Conservation (phyloP, 1,140 invertebrate species). For the Philotrypesis tridentata region DNA sequence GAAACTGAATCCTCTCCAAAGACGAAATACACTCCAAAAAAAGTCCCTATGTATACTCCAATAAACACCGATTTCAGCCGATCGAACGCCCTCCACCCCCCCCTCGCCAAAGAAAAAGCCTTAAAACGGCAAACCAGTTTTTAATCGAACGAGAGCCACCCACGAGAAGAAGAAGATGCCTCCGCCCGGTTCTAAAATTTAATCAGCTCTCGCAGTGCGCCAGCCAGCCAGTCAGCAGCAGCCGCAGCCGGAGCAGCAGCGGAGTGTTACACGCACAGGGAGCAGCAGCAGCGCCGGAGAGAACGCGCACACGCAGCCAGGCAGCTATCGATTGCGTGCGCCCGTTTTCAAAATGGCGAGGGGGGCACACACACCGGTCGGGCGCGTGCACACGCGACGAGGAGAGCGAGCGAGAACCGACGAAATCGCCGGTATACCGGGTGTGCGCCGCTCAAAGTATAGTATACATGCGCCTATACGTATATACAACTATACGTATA, state of each 20-base stretch:
- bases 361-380: constrained; percentile 47
- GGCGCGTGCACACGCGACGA: constrained; percentile 12
- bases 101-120: no score
- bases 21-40: no score
- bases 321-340: constrained; percentile 65
- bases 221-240: constrained; percentile 20
- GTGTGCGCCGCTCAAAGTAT: neutral
- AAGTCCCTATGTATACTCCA: no score
- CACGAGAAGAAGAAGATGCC: neutral
- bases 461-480: no score
- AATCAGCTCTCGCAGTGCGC: neutral
- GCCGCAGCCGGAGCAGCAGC: constrained; percentile 18
- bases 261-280: neutral
- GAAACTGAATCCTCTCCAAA: no score
- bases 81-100: neutral
- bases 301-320: constrained; percentile 34
- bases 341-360: constrained; percentile 71
- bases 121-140: neutral
- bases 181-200: neutral
- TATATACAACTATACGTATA: no score
- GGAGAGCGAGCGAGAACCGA: neutral
- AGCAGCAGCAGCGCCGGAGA: constrained; percentile 26
- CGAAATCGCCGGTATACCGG: neutral
- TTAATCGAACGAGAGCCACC: neutral
- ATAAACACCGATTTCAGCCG: no score